Percentiles rank a stretch among this genome's conserved stretches.
Conservation (phyloP, 2,797 vertebrate species). For the Smutsia gigantea region DNA sequence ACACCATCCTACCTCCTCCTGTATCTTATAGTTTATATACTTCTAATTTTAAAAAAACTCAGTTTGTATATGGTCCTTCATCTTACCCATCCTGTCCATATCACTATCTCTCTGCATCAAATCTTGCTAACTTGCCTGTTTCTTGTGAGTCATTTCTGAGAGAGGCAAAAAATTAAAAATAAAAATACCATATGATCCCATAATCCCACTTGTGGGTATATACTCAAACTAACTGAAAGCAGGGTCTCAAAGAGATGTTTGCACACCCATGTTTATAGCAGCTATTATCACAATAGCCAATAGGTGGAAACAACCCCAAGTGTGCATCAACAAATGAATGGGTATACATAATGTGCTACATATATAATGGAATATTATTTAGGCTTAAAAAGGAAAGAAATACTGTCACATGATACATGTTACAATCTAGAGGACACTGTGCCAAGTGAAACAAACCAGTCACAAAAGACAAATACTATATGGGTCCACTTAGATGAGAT, state of each 20-base stretch:
- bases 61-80: neutral
- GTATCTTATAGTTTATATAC: neutral
- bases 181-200: neutral
- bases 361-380: neutral
- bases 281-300: neutral
- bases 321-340: neutral
- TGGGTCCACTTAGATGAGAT: neutral
- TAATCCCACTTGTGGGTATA: neutral
- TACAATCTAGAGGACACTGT: neutral
- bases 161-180: neutral
- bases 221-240: neutral
- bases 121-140: neutral
- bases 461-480: neutral
- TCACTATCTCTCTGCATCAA: neutral
- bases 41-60: constrained; percentile 16
- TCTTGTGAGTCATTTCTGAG: neutral
- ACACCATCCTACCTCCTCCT: neutral
- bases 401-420: neutral
- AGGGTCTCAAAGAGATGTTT: neutral
- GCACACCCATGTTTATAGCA: neutral
- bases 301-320: neutral
- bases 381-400: neutral
- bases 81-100: neutral
- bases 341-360: neutral
- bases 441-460: neutral